Conservation (phyloP, 1,140 invertebrate species). For the Papilio polyxenes region DNA sequence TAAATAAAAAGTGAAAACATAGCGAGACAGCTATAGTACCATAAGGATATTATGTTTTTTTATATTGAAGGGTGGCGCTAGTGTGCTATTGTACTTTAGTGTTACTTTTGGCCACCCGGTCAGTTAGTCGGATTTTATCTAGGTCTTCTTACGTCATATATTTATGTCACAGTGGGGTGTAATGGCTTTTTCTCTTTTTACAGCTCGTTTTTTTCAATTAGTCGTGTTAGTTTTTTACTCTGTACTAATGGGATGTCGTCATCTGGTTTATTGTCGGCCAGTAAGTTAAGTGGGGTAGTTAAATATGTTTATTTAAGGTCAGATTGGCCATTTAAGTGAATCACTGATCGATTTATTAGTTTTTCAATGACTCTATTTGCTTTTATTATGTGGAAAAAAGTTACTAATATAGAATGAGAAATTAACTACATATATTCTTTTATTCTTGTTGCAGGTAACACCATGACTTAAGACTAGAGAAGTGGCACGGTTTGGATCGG, state of each 20-base stretch:
- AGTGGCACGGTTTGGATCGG: too few relatives aligned
- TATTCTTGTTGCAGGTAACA: too few relatives aligned
- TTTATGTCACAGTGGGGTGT: not conserved
- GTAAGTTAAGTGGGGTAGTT: constrained; percentile 2
- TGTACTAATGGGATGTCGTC: constrained; percentile 11
- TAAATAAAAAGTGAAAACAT: too few relatives aligned
- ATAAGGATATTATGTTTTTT: too few relatives aligned
- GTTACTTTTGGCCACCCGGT: too few relatives aligned
- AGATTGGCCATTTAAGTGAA: not conserved
- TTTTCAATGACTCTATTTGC: not conserved
- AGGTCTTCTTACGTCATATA: constrained; percentile 24
- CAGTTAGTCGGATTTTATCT: not conserved
- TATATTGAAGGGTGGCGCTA: too few relatives aligned
- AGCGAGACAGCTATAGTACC: too few relatives aligned
- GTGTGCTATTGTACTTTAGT: too few relatives aligned
- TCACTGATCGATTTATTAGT: not conserved
- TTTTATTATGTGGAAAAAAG: not conserved
- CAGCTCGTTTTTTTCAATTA: not conserved
- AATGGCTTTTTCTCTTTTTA: not conserved
- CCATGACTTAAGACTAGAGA: too few relatives aligned
- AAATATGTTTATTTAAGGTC: constrained; percentile 11
- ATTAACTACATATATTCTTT: too few relatives aligned
- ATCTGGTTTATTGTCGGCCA: not conserved
- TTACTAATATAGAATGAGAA: too few relatives aligned
- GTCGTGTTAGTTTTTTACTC: constrained; percentile 1